Percentiles rank a stretch among this genome's conserved stretches.
Conservation (phyloP, 2,113 vertebrate genomes). For the Guaruba guarouba region DNA sequence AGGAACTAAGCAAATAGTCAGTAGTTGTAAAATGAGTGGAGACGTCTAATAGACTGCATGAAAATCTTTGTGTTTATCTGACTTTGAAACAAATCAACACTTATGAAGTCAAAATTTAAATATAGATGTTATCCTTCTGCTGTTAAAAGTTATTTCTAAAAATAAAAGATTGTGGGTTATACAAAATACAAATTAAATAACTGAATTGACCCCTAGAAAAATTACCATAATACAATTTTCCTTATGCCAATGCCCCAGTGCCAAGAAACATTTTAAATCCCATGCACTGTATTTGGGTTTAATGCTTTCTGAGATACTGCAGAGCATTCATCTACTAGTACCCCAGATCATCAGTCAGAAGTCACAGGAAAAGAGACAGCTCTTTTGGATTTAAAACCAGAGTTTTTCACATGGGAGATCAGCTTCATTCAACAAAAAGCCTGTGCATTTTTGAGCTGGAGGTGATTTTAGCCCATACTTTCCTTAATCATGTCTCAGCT, state of each 20-base stretch:
- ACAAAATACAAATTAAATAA: background rate
- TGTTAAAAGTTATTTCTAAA: background rate
- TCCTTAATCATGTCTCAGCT: background rate
- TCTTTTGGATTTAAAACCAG: background rate
- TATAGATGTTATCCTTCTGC: background rate
- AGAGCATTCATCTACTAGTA: background rate
- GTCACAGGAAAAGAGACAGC: background rate
- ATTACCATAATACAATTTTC: background rate
- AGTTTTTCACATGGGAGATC: background rate
- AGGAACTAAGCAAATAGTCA: background rate
- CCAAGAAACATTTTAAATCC: background rate
- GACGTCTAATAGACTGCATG: background rate
- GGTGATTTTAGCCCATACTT: background rate
- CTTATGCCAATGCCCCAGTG: background rate
- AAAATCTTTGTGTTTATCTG: background rate
- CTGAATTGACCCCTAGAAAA: background rate
- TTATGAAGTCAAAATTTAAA: background rate
- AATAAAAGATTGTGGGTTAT: background rate
- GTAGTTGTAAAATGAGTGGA: background rate
- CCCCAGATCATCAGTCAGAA: background rate
- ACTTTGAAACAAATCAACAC: background rate
- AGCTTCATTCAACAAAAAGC: background rate
- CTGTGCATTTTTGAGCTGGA: background rate
- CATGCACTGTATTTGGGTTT: background rate
- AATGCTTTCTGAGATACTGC: background rate